Base-by-base conservation (phyloP, 2,113 vertebrate species). In the Podilymbus podiceps region DNA sequence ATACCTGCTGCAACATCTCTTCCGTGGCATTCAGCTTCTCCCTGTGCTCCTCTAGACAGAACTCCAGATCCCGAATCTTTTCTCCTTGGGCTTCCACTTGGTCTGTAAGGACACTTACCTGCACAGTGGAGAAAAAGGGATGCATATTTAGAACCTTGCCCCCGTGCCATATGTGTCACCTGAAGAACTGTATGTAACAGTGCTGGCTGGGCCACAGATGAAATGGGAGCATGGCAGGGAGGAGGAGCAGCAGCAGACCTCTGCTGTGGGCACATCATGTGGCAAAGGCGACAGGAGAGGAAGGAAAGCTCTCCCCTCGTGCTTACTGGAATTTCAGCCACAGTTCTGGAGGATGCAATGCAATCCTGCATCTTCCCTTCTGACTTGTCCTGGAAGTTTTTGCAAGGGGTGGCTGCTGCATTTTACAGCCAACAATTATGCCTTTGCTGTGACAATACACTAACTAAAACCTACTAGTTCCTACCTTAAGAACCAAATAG, bases 1-100 rank as follows among this genome's bases (percentile, higher is more conserved):
- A 17, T 91, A 99, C 99, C 99, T 99, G 99, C 86, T 99, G 99
- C 78, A 99, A 97, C 99, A 99, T 99, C 85, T 99, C 99, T 64
- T 99, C 99, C 0, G 99, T 99, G 79, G 99, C 98, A 20, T 99
- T 99, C 90, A 99, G 96, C 93, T 99, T 99, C 82, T 99, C 99
- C 80, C 99, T 98, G 98, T 99, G 99, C 72, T 99, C 99, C 42
- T 99, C 99, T 68, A 99, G 98, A 96, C 99, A 99, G 73, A 99
- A 94, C 80, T 99, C 99, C 90, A 99, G 97, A 93, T 99, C 99
- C 31, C 99, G 98, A 86, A 99, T 99, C 98, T 99, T 99, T 94
- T 99, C 99, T 53, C 99, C 99, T 56, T 99, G 99, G 40, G 99
- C 99, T 84, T 99, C 99, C 80, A 99, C 99, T 94, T 99, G 99